These are phyloP conservation scores for Ceratosolen fusciceps DNA, from an alignment of 1,140 invertebrate genomes.

Conservation along the genomic window DNA sequence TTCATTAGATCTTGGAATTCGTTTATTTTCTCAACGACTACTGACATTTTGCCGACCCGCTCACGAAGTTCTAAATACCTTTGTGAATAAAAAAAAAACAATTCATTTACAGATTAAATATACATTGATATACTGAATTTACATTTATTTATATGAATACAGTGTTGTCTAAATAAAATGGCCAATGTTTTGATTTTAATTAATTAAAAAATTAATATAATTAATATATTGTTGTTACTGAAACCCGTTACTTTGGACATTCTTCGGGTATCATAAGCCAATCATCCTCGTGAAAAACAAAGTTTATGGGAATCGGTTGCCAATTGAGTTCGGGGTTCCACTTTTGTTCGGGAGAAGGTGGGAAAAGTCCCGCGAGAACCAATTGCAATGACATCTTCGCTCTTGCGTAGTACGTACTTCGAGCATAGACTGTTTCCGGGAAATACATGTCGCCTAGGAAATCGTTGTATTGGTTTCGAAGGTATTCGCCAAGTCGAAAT, in stretches of 20 bases:
- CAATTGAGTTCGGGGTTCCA: constrained; percentile 71
- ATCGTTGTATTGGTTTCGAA: constrained; percentile 22
- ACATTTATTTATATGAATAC: no score
- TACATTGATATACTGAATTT: no score
- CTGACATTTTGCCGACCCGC: not conserved
- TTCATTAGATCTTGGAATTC: constrained; percentile 50
- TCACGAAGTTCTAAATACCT: constrained; percentile 9
- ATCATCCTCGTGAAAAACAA: constrained; percentile 43
- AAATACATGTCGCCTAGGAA: constrained; percentile 68
- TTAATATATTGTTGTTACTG: no score
- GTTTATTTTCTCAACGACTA: constrained; percentile 18
- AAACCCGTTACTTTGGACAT: constrained; percentile 40
- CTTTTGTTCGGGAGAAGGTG: constrained; percentile 65
- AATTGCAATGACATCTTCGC: constrained; percentile 74
- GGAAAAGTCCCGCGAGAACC: constrained; percentile 71
- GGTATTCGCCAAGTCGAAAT: not conserved
- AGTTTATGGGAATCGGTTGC: constrained; percentile 73
- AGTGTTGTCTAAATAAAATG: no score
- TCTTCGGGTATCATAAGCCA: constrained; percentile 54
- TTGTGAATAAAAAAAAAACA: not conserved
- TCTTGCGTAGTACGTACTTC: constrained; percentile 70
- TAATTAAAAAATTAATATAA: not conserved
- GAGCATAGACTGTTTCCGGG: constrained; percentile 58
- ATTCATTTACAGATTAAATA: no score
- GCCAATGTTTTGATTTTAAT: no score